Percentiles rank a stretch among this genome's conserved stretches.
phyloP scores from a whole-genome alignment of 2,888 invertebrate genomes.

The Hirtodrosophila confusa region DNA sequence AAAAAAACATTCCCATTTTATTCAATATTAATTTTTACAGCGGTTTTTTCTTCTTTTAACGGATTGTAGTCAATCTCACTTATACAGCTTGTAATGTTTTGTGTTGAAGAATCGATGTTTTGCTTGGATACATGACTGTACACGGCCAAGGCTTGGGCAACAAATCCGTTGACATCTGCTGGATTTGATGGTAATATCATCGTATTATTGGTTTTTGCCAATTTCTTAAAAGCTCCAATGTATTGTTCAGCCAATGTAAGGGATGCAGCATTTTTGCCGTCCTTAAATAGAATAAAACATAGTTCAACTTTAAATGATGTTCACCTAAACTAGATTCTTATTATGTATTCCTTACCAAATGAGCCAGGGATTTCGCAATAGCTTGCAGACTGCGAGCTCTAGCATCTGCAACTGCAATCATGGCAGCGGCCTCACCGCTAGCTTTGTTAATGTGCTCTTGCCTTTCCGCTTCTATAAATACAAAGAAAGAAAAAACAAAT shows the following conservation, averaged over 20 bases:
- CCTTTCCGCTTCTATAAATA: conserved; percentile 92
- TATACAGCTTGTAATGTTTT: conserved; percentile 29
- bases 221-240: conserved; percentile 95
- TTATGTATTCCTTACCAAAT: conserved; percentile 41
- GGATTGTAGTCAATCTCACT: conserved; percentile 56
- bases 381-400: conserved; percentile 92
- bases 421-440: conserved; percentile 95
- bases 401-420: conserved; percentile 96
- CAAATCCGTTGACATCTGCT: conserved; percentile 85
- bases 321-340: no score
- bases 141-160: conserved; percentile 83
- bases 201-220: conserved; percentile 97
- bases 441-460: conserved; percentile 98
- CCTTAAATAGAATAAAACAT: conserved; percentile 83
- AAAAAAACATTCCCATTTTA: conserved; percentile 54
- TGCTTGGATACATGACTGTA: conserved; percentile 79
- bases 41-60: conserved; percentile 57
- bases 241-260: conserved; percentile 98
- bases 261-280: conserved; percentile 95
- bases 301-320: no score
- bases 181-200: conserved; percentile 96
- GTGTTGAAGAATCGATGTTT: conserved; percentile 26
- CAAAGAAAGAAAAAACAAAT: no score
- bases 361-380: conserved; percentile 87
- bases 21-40: conserved; percentile 71